These are phyloP conservation scores for Mormyrus proboscirostris DNA, from an alignment of 2,797 vertebrate genomes.

Conservation along the genomic window DNA sequence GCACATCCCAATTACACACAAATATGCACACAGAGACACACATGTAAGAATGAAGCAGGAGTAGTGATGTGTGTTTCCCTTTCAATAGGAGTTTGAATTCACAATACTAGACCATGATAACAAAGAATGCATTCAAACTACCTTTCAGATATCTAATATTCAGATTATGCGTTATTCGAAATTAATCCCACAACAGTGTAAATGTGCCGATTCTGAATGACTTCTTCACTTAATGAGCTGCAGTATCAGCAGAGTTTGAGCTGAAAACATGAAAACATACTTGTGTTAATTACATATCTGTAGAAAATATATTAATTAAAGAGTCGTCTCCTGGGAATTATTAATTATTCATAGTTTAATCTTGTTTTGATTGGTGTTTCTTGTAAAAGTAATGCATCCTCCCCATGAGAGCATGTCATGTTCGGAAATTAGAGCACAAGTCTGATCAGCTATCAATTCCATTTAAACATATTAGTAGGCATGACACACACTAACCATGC, in stretches of 20 bases:
- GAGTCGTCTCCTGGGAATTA: slow-evolving; percentile 2
- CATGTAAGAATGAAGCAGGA: not conserved
- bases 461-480: not conserved
- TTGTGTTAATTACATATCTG: slow-evolving; percentile 12
- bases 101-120: not conserved
- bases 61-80: not conserved
- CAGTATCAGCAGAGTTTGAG: slow-evolving; percentile 3
- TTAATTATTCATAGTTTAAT: slow-evolving; percentile 19
- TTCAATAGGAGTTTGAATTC: not conserved
- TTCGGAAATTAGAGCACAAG: not conserved
- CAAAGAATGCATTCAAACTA: not conserved
- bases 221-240: slow-evolving; percentile 7
- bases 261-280: not conserved
- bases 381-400: not conserved
- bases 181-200: not conserved
- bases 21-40: not conserved
- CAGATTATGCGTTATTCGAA: slow-evolving; percentile 5
- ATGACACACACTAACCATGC: not conserved
- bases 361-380: not conserved
- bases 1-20: not conserved
- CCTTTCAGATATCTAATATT: not conserved
- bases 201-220: slow-evolving; percentile 7
- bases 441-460: not conserved
- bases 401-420: not conserved
- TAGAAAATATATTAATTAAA: slow-evolving; percentile 19